Evolutionary conservation across 2,888 invertebrate species (phyloP).

Genomic region (Iselma pallidipennis): DNA sequence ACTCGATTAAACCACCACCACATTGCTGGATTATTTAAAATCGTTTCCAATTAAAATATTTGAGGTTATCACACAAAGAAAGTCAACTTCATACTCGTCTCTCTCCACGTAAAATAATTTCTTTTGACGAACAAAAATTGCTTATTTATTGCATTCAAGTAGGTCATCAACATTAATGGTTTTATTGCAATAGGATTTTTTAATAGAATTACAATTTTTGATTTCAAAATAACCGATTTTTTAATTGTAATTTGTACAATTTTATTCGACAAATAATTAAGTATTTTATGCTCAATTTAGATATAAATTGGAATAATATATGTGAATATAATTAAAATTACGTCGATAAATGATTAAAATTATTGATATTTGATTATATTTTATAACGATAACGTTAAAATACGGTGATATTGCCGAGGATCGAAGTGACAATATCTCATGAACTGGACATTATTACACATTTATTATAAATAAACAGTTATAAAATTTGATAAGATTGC

Average conservation of each 20-base stretch:
- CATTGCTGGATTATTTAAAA: neutral
- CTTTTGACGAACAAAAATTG: neutral
- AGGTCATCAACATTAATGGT: neutral
- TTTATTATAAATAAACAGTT: no score
- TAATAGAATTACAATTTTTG: no score
- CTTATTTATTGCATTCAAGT: neutral
- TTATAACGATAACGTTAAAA: no score
- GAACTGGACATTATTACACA: neutral
- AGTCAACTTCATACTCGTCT: neutral
- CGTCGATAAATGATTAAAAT: neutral
- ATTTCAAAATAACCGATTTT: no score
- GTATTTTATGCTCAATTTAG: no score
- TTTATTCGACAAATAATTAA: no score
- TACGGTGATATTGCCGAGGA: no score
- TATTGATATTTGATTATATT: no score
- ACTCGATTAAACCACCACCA: slow-evolving; percentile 38
- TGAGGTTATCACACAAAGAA: neutral
- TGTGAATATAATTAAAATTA: neutral
- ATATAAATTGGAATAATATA: no score
- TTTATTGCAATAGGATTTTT: neutral
- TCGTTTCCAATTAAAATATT: neutral
- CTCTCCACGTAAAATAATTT: no score
- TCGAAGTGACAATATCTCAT: neutral
- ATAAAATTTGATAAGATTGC: no score
- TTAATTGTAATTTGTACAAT: no score